A percentile compares a stretch with the other conserved stretches of the same genome.
Conservation (phyloP, 1,140 invertebrate genomes). For the Babylonia areolata region DNA sequence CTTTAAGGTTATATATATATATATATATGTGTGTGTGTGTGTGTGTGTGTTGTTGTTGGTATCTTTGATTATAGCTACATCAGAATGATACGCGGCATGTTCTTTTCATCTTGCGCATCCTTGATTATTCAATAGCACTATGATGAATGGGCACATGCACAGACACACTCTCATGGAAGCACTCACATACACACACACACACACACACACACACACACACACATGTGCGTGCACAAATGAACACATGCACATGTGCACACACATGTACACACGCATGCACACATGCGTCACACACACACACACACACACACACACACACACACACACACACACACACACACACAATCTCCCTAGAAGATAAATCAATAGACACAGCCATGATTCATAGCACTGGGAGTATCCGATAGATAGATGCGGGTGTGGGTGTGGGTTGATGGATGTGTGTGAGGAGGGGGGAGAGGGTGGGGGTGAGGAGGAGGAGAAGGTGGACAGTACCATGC, state of each 20-base stretch:
- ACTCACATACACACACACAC: not conserved
- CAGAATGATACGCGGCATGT: too few relatives aligned
- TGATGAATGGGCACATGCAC: too few relatives aligned
- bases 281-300: not conserved
- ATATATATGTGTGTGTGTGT: too few relatives aligned
- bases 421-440: not conserved
- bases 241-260: not conserved
- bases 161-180: not conserved
- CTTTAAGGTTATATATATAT: too few relatives aligned
- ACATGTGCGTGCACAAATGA: not conserved
- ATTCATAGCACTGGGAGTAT: too few relatives aligned
- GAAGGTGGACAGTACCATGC: not conserved
- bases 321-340: not conserved
- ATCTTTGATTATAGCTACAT: too few relatives aligned
- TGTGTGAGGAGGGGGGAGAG: not conserved
- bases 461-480: not conserved
- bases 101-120: too few relatives aligned
- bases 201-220: not conserved
- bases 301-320: conserved; percentile 8
- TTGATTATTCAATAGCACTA: too few relatives aligned
- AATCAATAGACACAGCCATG: too few relatives aligned
- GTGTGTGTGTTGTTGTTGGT: too few relatives aligned
- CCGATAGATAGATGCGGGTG: not conserved
- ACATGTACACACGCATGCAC: not conserved
- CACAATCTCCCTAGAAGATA: too few relatives aligned